These are phyloP conservation scores for Puma concolor DNA, from an alignment of 2,113 vertebrate species.

Conservation along the genomic window DNA sequence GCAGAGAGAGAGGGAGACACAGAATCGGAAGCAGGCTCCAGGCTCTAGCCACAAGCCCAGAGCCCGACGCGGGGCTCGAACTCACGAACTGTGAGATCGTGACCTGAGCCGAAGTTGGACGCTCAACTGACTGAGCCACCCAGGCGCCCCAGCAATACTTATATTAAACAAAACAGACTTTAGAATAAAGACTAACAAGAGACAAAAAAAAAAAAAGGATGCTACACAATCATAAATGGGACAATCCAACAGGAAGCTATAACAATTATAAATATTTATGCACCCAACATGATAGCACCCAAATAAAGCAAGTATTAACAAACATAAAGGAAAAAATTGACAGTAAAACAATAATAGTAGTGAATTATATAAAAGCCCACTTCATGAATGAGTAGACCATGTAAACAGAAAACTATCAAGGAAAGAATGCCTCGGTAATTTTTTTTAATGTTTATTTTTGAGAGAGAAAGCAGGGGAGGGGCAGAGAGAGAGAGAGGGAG, in stretches of 20 bases:
- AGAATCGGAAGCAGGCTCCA: too few species aligned
- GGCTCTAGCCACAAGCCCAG: too few species aligned
- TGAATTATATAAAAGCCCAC: not conserved
- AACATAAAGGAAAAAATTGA: not conserved
- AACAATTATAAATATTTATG: not conserved
- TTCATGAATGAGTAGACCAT: not conserved
- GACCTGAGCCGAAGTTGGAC: too few species aligned
- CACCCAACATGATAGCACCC: not conserved
- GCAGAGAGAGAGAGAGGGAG: too few species aligned
- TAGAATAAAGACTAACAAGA: not conserved
- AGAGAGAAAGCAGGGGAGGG: too few species aligned
- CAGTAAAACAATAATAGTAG: not conserved
- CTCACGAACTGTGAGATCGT: too few species aligned
- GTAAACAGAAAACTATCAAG: not conserved
- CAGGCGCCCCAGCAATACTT: not conserved
- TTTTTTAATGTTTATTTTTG: too few species aligned
- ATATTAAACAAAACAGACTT: not conserved
- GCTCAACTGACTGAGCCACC: too few species aligned
- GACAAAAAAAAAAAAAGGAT: not conserved
- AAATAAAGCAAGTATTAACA: not conserved
- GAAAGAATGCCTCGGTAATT: not conserved
- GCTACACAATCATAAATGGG: not conserved
- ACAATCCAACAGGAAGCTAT: not conserved
- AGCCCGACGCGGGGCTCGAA: too few species aligned
- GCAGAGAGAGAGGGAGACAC: too few species aligned